phyloP scores from a whole-genome alignment of 2,888 invertebrate species.

The Drosophila paucipuncta region DNA sequence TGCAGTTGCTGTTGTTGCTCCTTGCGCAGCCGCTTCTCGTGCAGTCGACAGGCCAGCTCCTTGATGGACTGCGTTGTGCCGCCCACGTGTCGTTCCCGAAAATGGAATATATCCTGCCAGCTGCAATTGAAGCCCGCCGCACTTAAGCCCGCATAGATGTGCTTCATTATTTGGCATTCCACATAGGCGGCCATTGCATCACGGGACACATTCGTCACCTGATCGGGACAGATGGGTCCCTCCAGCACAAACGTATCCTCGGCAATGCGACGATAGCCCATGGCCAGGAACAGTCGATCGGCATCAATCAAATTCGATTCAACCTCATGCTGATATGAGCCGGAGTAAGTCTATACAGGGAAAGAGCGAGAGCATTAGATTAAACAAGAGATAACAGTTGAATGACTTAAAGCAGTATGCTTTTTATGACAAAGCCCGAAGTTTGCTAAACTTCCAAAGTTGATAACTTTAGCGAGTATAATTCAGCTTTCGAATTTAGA shows the following conservation, averaged over 20 bases:
- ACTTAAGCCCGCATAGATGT: slow-evolving; percentile 90
- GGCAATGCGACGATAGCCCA: slow-evolving; percentile 91
- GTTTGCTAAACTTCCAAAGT: neutral
- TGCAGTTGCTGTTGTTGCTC: slow-evolving; percentile 73
- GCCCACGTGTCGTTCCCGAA: slow-evolving; percentile 83
- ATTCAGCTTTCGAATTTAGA: neutral
- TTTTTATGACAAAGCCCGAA: neutral
- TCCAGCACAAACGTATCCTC: slow-evolving; percentile 87
- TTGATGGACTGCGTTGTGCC: slow-evolving; percentile 82
- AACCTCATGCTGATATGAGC: slow-evolving; percentile 95
- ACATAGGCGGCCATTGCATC: slow-evolving; percentile 95
- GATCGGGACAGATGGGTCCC: slow-evolving; percentile 93
- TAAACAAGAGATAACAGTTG: neutral
- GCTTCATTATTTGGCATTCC: slow-evolving; percentile 93
- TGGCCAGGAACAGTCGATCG: slow-evolving; percentile 91
- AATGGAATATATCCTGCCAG: slow-evolving; percentile 89
- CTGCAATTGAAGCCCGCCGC: slow-evolving; percentile 86
- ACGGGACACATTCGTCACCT: slow-evolving; percentile 91
- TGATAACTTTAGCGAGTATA: neutral
- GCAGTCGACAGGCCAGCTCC: slow-evolving; percentile 77
- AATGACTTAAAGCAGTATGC: neutral
- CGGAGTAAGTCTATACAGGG: slow-evolving; percentile 90
- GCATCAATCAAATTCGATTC: slow-evolving; percentile 92
- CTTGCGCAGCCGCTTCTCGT: slow-evolving; percentile 80
- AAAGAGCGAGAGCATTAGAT: neutral